Base-by-base conservation (phyloP, 2,797 vertebrate genomes). In the Dicrostonyx torquatus region DNA sequence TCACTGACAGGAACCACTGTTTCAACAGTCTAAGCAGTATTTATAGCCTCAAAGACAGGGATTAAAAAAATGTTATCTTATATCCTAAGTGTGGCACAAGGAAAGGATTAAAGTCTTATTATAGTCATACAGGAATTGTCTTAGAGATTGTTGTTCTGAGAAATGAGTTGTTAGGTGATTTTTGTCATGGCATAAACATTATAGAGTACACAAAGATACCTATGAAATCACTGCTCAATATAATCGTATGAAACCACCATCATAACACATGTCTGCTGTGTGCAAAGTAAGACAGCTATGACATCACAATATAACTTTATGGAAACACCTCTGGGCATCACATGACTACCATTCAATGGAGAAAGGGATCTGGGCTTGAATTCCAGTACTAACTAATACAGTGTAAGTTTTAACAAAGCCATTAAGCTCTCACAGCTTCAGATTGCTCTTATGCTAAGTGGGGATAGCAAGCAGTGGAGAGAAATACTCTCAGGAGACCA, bases 81-180 rank as follows among this genome's bases (percentile, higher is more conserved):
- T 31, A 79, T 26, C 29, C 18, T 55, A 77, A 80, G n/a, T 83
- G 78, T 24, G 53, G 50, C 68, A 58, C 15, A 40, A 43, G 60
- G 37, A 53, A 86, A 70, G n/a, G 13, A 80, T 91, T 85, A 70
- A 90, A 94, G 62, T 73, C 80, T 73, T 79, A 62, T 55, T 45
- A 37, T 18, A 68, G 70, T 24, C 53, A 29, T 29, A 64, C 73
- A 29, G 31, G 17, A 14, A 64, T 85, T 62, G 43, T 72, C 73
- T 40, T 50, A n/a, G 66, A 43, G 73, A 29, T 53, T 20, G 14
- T 29, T 79, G 50, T 50, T 78, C 62, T 62, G 73, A 79, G 64
- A 79, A 90, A 86, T 72, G 50, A 86, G 26, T 20, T 40, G 13
- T 66, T 29, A n/a, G 64, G 73, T 7, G 4, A 62, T 72, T 62